These are phyloP conservation scores for Antheraea pernyi DNA, from an alignment of 1,140 invertebrate genomes.

Conservation along the genomic window DNA sequence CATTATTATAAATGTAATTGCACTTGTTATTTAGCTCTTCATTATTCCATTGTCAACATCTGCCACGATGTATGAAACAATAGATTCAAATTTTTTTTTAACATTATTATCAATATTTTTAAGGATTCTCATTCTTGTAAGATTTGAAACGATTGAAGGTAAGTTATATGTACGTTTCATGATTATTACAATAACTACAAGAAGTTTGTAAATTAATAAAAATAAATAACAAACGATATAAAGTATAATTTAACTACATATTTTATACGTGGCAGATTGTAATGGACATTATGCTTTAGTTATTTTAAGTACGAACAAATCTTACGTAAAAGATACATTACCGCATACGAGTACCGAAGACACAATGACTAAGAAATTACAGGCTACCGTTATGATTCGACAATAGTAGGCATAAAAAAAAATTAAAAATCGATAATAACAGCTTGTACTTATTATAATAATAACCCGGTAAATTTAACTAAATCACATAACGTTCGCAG, in stretches of 20 bases:
- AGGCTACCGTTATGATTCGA: slow-evolving; percentile 14
- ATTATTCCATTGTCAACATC: slow-evolving; percentile 36
- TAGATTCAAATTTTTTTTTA: background rate
- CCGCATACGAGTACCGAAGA: background rate
- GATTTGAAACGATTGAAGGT: too few species aligned
- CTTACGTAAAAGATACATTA: background rate
- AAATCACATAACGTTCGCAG: slow-evolving; percentile 51
- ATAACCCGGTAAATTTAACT: slow-evolving; percentile 55
- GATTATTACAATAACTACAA: too few species aligned
- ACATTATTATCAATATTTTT: background rate
- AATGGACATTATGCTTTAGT: background rate
- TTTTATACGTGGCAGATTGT: background rate
- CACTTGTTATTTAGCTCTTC: slow-evolving; percentile 68
- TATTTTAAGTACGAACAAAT: slow-evolving; percentile 12
- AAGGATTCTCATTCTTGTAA: too few species aligned
- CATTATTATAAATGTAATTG: slow-evolving; percentile 68
- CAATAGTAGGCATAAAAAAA: slow-evolving; percentile 16
- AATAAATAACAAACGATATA: slow-evolving; percentile 22
- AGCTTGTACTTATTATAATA: slow-evolving; percentile 60
- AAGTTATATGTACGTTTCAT: too few species aligned
- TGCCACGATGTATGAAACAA: background rate
- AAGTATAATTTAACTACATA: slow-evolving; percentile 2
- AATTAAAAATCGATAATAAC: slow-evolving; percentile 32
- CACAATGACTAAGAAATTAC: slow-evolving; percentile 5
- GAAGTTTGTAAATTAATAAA: background rate